A percentile compares a stretch with the other conserved stretches of the same genome.
These are phyloP conservation scores for Drosophila koepferae DNA, from an alignment of 2,888 invertebrate genomes.

Conservation along the genomic window DNA sequence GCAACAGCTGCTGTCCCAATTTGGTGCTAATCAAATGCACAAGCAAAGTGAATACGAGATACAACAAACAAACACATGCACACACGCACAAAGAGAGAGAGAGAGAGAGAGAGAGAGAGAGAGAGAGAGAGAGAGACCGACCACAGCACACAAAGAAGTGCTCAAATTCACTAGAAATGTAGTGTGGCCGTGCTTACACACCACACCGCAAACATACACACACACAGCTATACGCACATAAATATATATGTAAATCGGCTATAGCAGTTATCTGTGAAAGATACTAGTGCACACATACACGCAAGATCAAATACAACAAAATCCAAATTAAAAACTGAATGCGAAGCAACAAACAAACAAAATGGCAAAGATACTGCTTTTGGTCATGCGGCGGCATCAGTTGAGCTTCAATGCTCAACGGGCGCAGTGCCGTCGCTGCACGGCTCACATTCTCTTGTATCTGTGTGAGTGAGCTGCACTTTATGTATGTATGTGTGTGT, in stretches of 20 bases:
- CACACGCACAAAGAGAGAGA: too few relatives aligned
- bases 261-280: slow-evolving; percentile 54
- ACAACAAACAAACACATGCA: background rate
- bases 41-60: slow-evolving; percentile 44
- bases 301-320: background rate
- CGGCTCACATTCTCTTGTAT: slow-evolving; percentile 9
- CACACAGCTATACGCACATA: slow-evolving; percentile 9
- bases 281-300: slow-evolving; percentile 36
- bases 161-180: slow-evolving; percentile 58
- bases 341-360: slow-evolving; percentile 67
- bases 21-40: slow-evolving; percentile 75
- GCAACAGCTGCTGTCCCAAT: slow-evolving; percentile 70
- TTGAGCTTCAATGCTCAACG: slow-evolving; percentile 75
- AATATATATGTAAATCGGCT: slow-evolving; percentile 47
- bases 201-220: slow-evolving; percentile 8
- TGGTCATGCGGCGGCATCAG: slow-evolving; percentile 76
- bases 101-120: background rate
- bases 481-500: background rate
- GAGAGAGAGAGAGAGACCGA: slow-evolving; percentile 15
- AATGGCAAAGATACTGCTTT: slow-evolving; percentile 77
- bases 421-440: slow-evolving; percentile 44
- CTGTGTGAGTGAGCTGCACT: slow-evolving; percentile 5
- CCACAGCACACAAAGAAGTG: slow-evolving; percentile 44
- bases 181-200: slow-evolving; percentile 45
- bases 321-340: slow-evolving; percentile 71